Evolutionary conservation across 2,797 vertebrate species (phyloP).

Genomic region (Caiman crocodilus): DNA sequence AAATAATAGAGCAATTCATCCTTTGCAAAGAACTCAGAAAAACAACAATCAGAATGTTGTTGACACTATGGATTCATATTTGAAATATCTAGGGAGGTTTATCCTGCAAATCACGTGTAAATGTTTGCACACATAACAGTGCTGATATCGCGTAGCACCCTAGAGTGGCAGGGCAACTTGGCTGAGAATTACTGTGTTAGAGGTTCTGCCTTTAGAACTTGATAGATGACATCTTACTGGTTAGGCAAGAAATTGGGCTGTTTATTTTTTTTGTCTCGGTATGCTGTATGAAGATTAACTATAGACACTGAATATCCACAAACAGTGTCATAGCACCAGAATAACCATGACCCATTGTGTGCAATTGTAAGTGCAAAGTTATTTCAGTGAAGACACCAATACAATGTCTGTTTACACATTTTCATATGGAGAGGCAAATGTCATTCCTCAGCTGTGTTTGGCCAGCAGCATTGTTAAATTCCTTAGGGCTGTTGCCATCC

Average conservation of each 20-base stretch:
- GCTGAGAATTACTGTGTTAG: not conserved
- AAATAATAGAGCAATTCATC: no score
- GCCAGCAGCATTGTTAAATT: conserved; percentile 41
- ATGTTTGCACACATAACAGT: no score
- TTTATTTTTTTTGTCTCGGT: not conserved
- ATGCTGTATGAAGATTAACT: conserved; percentile 40
- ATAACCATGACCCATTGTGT: conserved; percentile 32
- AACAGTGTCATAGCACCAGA: conserved; percentile 8
- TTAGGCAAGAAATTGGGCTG: conserved; percentile 29
- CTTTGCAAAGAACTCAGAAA: no score
- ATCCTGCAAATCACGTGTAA: no score
- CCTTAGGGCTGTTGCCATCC: conserved; percentile 50
- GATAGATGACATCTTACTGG: not conserved
- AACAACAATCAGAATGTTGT: no score
- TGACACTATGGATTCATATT: no score
- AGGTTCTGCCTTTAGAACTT: not conserved
- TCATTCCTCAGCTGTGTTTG: conserved; percentile 68
- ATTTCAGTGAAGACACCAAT: not conserved
- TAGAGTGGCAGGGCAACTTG: no score
- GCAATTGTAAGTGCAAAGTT: conserved; percentile 37
- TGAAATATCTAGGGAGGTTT: no score
- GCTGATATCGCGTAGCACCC: no score
- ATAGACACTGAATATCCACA: conserved; percentile 53
- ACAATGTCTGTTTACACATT: conserved; percentile 30
- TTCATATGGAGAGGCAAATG: conserved; percentile 37